phyloP scores from a whole-genome alignment of 2,113 vertebrate genomes.

The Hydrochoerus hydrochaeris region DNA sequence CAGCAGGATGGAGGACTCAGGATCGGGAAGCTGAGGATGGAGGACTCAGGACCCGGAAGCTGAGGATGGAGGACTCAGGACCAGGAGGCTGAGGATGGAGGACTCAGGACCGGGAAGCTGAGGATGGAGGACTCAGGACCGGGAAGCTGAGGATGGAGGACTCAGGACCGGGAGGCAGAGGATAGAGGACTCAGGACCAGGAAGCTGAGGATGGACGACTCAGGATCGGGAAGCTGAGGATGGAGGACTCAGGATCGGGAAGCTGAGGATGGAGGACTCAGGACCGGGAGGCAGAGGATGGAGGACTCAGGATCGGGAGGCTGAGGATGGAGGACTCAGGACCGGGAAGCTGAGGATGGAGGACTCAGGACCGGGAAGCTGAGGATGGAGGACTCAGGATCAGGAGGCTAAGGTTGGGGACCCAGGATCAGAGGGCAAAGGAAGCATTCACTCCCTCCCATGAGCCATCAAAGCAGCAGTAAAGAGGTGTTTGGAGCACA shows the following conservation, averaged over 20 bases:
- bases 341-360: background rate
- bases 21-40: too few relatives aligned
- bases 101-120: too few relatives aligned
- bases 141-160: background rate
- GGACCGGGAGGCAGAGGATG: too few relatives aligned
- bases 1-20: background rate
- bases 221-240: too few relatives aligned
- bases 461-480: background rate
- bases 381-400: background rate
- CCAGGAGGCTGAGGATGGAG: too few relatives aligned
- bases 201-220: rapidly evolving
- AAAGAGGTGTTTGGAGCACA: background rate
- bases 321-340: too few relatives aligned
- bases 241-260: too few relatives aligned
- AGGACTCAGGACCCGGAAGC: too few relatives aligned
- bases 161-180: background rate
- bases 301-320: too few relatives aligned
- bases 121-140: background rate
- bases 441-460: background rate
- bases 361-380: too few relatives aligned
- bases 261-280: too few relatives aligned
- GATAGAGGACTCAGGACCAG: background rate
- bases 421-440: background rate
- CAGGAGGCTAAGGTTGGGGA: background rate
- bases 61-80: too few relatives aligned